Evolutionary conservation across 2,888 invertebrate species (phyloP), one percentile per base, ranked within the genome.

Genomic region (Anthoptus insignis): DNA sequence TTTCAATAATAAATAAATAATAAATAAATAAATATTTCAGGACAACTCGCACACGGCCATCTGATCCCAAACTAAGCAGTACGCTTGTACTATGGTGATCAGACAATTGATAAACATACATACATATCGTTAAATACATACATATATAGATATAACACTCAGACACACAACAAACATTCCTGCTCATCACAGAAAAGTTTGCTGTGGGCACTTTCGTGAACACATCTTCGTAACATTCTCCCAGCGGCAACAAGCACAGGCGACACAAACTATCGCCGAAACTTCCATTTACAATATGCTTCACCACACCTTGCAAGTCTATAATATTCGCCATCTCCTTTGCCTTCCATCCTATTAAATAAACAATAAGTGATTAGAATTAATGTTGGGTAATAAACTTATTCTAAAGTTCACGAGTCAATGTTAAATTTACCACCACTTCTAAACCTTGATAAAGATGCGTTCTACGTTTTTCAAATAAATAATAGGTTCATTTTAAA

Each of bases 201-300:
- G n/a, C n/a, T n/a, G n/a, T n/a, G n/a, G n/a, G n/a, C 52, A 92
- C 74, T 70, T 76, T 82, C 0, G 91, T 89, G 59, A 86, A 88
- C 60, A 89, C 80, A 73, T 85, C 87, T 68, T 91, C 91, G 68
- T 75, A 83, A 14, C 69, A 39, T 14, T 79, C 80, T 42, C 71
- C 73, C 21, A 90, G 69, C 6, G 84, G 85, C 34, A 71, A 59
- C 57, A 92, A 80, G 73, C 92, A 93, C 74, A 88, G 76, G 53
- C 86, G 73, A 74, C 92, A 93, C 58, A 91, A 73, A 61, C 81
- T 83, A 57, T 84, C 80, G 4, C 73, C 80, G 14, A 91, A 74
- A 29, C 84, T 83, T 13, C 88, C 89, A 75, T 90, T 86, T 32
- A 84, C 81, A 34, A 92, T 75, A 66, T 87, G 84, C 77, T 87